Percentiles rank a stretch among this genome's conserved stretches.
These are phyloP conservation scores for Cheilosia grossa DNA, from an alignment of 2,888 invertebrate genomes.

Conservation along the genomic window DNA sequence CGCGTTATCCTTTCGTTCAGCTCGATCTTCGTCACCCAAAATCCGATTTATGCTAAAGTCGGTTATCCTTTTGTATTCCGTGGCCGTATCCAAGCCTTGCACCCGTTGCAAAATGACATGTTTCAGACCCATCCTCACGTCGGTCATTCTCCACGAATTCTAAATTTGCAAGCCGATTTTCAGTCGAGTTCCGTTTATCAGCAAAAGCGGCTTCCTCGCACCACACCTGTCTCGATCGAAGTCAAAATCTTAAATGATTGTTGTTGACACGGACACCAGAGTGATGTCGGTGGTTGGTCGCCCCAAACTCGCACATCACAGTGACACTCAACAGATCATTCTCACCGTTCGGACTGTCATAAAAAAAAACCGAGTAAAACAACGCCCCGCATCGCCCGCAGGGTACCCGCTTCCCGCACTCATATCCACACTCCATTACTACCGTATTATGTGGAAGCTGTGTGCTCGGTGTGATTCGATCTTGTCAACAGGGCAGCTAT, in stretches of 20 bases:
- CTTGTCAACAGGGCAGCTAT: constrained; percentile 69
- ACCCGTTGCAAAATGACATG: constrained; percentile 81
- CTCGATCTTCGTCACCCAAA: constrained; percentile 63
- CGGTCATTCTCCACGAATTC: constrained; percentile 77
- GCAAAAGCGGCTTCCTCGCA: constrained; percentile 46
- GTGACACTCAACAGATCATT: constrained; percentile 72
- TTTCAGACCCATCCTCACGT: constrained; percentile 81
- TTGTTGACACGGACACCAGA: constrained; percentile 71
- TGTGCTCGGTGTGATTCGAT: constrained; percentile 74
- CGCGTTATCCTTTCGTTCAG: constrained; percentile 57
- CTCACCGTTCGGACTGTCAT: constrained; percentile 66
- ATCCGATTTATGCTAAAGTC: constrained; percentile 83
- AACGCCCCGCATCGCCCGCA: constrained; percentile 36
- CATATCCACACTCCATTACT: constrained; percentile 59
- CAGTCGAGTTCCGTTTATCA: constrained; percentile 47
- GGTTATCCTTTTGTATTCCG: constrained; percentile 77
- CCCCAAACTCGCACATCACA: constrained; percentile 68
- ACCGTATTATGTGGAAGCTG: constrained; percentile 74
- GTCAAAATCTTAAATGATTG: constrained; percentile 78
- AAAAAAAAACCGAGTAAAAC: constrained; percentile 41
- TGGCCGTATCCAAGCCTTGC: constrained; percentile 78
- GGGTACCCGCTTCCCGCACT: constrained; percentile 39
- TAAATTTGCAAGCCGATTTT: constrained; percentile 16
- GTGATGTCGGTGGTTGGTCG: constrained; percentile 69
- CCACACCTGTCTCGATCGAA: constrained; percentile 80